These are phyloP conservation scores for Echinometra lucunter DNA, from an alignment of 53 echinoderm and acorn worm species.

Conservation along the genomic window DNA sequence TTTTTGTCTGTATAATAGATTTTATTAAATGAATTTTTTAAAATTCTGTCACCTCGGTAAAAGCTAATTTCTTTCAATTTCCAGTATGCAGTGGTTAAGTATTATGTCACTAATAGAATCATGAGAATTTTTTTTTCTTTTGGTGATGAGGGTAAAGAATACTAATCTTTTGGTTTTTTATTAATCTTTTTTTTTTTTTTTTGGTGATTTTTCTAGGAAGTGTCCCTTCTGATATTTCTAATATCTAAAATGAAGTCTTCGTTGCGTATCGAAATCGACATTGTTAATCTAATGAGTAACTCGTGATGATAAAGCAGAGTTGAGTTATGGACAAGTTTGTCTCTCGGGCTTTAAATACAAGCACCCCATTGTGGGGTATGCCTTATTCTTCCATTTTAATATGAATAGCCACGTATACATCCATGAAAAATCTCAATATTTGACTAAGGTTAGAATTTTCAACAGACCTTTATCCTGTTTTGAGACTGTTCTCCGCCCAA, in stretches of 20 bases:
- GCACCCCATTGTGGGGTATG: neutral
- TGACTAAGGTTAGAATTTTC: slow-evolving; percentile 2
- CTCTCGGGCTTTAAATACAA: neutral
- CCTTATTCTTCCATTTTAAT: neutral
- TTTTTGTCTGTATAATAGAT: too few relatives aligned
- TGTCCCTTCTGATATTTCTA: too few relatives aligned
- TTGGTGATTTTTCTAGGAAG: neutral
- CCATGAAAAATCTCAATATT: too few relatives aligned
- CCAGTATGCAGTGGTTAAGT: too few relatives aligned
- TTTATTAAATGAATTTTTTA: too few relatives aligned
- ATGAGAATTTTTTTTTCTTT: too few relatives aligned
- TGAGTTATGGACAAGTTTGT: neutral
- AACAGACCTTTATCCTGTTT: neutral
- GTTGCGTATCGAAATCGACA: neutral
- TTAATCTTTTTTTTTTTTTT: neutral
- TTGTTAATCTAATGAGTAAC: neutral
- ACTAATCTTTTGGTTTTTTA: too few relatives aligned
- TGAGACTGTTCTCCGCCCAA: neutral
- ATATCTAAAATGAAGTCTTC: too few relatives aligned
- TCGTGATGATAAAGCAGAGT: neutral
- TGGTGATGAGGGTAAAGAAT: too few relatives aligned
- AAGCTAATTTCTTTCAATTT: too few relatives aligned
- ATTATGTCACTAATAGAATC: too few relatives aligned
- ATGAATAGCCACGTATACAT: neutral
- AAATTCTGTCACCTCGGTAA: too few relatives aligned